Base-by-base conservation (phyloP, 2,797 vertebrate genomes). In the Amblyopsis hoosieri region DNA sequence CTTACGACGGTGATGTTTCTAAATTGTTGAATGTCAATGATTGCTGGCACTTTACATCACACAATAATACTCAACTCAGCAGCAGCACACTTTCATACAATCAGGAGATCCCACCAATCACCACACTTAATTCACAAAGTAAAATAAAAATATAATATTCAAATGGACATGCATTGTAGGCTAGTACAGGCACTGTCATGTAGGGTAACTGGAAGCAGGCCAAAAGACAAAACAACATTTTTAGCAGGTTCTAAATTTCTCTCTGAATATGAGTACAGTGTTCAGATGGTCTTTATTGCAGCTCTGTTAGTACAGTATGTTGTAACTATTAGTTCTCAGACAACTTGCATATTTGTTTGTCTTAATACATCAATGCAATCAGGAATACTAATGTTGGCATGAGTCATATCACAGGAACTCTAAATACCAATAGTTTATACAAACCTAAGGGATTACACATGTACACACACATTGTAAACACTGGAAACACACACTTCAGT, bases 401-500 rank as follows among this genome's bases (percentile, higher is more conserved):
- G 63, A 62, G 73, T 78, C 47, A 47, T 62, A 71, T 76, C 66
- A 78, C 72, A 66, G 70, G 72, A 77, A 62, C 58, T 81, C 81
- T 72, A 75, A 81, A 74, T 66, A 64, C 64, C 79, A 81, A 83
- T 67, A 64, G 3, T 23, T 23, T 23, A 23, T 23, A 23, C 23
- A 23, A 23, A 23, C 50, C 48, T 47, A 61, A 17, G 62, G 76
- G 69, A 78, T 84, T 52, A 71, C 60, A 23, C 62, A 77, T 75
- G 62, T 72, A 75, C 78, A 81, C 67, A 64, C 71, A 23, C 23
- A 23, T 3, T 23, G 23, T 3, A 23, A 23, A 23, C 23, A 37
- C 61, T 78, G 71, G 66, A 78, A 85, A 87, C 76, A 77, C 52
- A 71, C 76, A 72, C 71, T 83, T 76, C 64, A 19, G 58, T 72